Evolutionary conservation across 2,113 vertebrate species (phyloP).

Genomic region (Notarius quadriscutis): DNA sequence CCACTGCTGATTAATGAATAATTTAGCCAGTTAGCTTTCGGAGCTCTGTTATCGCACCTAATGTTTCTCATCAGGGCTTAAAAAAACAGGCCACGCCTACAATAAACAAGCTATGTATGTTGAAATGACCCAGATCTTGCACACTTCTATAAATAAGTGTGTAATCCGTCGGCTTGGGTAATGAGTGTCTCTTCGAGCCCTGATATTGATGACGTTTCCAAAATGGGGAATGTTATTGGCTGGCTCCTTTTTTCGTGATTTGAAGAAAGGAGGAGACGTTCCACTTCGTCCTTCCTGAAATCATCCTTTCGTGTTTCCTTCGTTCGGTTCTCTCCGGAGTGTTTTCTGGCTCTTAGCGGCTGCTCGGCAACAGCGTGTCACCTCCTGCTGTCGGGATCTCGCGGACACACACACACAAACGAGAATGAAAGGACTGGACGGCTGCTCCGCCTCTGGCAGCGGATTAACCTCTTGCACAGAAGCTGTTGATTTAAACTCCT

Average conservation of each 20-base stretch:
- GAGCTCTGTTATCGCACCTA: background rate
- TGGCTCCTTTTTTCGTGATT: background rate
- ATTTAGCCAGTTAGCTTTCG: background rate
- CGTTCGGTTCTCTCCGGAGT: conserved; percentile 5
- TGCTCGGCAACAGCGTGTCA: conserved; percentile 32
- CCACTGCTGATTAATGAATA: background rate
- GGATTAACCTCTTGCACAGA: background rate
- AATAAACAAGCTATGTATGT: background rate
- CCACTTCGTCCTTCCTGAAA: conserved; percentile 15
- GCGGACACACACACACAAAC: background rate
- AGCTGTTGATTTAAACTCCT: conserved; percentile 10
- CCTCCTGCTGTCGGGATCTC: conserved; percentile 36
- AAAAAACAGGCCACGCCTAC: background rate
- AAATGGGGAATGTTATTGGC: background rate
- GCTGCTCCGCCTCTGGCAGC: conserved; percentile 28
- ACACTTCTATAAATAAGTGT: too few species aligned
- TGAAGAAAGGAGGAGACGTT: background rate
- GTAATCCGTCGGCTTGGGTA: background rate
- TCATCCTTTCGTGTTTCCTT: background rate
- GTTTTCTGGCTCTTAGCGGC: conserved; percentile 35
- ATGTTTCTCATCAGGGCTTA: background rate
- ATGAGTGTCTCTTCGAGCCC: too few species aligned
- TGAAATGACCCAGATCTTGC: too few species aligned
- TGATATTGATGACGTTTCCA: too few species aligned
- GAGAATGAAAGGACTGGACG: conserved; percentile 21